Evolutionary conservation across 2,888 invertebrate species (phyloP), one percentile per base, ranked within the genome.

Genomic region (Ectemnius cavifrons): DNA sequence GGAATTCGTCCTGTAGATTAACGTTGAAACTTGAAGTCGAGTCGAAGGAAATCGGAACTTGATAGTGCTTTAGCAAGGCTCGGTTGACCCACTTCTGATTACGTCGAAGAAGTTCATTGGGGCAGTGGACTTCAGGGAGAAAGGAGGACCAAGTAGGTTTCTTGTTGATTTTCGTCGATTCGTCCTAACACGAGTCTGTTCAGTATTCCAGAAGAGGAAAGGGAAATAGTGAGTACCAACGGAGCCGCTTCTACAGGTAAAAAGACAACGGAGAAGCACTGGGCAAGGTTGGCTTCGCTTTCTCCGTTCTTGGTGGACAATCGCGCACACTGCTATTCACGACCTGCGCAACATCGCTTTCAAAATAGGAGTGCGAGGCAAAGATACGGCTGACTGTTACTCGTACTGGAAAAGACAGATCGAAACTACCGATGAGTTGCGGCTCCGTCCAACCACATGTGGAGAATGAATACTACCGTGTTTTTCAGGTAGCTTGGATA

Each of bases 1-100:
- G 66, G 18, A 81, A 69, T 2, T 71, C 70, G 5, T 81, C 47
- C 16, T 72, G 80, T 23, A 86, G 62, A 23, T 85, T 80, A 4
- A 80, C 27, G 16, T 75, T 82, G 3, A 84, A 85, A 66, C 85
- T 86, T 5, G 89, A 89, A 0, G 69, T 77, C n/a, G 85, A 81
- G 37, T 87, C 80, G 46, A 79, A 45, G 52, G 74, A 73, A 16
- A 76, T 64, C 0, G 81, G 73, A 2, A 66, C 67, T 4, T 88
- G 88, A 73, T 85, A 85, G 65, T 84, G 89, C 82, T 80, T 87
- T 60, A 86, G 81, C 52, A 88, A 73, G 5, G 84, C 66, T 20
- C 75, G 80, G 27, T 58, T 66, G 23, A 23, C 56, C 5, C 64
- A 57, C 52, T 72, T 61, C 11, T 57, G 27, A 13, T 57, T 71